Percentiles rank a stretch among this genome's conserved stretches.
These are phyloP conservation scores for Montipora cactus DNA, from an alignment of 64 coral and sea anemone genomes.

Conservation along the genomic window DNA sequence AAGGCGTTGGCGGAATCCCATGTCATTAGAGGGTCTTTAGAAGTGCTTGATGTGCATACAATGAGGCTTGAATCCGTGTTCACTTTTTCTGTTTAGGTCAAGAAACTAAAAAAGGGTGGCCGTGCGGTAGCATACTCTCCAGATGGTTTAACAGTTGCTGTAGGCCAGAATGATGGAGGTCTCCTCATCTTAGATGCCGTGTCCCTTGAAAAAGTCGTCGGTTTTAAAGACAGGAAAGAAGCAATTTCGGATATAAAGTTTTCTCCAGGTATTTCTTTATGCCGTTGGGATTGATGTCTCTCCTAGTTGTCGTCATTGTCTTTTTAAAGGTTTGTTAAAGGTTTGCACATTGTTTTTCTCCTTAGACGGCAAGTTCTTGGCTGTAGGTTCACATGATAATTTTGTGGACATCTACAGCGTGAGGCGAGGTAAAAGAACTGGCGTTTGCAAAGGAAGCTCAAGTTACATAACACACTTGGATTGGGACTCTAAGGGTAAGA, in stretches of 20 bases:
- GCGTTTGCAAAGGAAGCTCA: conserved; percentile 93
- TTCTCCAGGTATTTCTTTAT: conserved; percentile 81
- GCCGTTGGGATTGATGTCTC: neutral
- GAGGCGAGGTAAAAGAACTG: conserved; percentile 87
- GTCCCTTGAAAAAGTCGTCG: conserved; percentile 82
- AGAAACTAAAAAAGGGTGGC: conserved; percentile 90
- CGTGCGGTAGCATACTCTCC: conserved; percentile 94
- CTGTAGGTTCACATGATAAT: conserved; percentile 97
- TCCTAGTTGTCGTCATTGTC: neutral
- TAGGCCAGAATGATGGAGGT: conserved; percentile 96
- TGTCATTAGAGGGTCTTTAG: no score
- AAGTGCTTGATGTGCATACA: no score
- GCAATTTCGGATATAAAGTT: conserved; percentile 96
- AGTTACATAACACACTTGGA: conserved; percentile 99
- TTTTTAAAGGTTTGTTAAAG: no score
- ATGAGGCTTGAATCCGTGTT: no score
- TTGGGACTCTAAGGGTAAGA: conserved; percentile 92
- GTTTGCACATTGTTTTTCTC: neutral
- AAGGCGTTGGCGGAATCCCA: no score
- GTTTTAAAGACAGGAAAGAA: conserved; percentile 93
- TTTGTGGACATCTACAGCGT: conserved; percentile 98
- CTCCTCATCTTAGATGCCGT: conserved; percentile 86
- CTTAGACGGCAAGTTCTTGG: conserved; percentile 96
- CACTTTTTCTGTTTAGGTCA: conserved; percentile 39
- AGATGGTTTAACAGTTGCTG: conserved; percentile 81